Percentiles rank a stretch among this genome's conserved stretches.
Evolutionary conservation across 2,797 vertebrate genomes (phyloP).

Genomic region (Heteromormyrus szaboi): DNA sequence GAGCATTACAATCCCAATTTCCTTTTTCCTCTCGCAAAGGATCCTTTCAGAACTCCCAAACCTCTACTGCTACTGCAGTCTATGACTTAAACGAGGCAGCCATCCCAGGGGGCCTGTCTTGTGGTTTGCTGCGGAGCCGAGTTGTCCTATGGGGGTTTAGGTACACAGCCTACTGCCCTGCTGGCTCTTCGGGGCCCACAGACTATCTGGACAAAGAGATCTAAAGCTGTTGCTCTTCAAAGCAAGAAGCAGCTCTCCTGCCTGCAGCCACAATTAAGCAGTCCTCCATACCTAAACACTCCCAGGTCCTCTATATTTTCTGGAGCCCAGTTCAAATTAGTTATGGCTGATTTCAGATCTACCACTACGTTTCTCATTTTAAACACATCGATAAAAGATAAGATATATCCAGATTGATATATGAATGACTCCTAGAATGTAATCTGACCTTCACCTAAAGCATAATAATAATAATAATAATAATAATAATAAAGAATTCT

Average conservation of each 20-base stretch:
- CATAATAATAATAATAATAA: neutral
- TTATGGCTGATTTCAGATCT: conserved; percentile 24
- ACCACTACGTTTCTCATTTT: conserved; percentile 29
- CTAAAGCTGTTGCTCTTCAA: conserved; percentile 47
- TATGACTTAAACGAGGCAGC: neutral
- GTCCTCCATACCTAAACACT: conserved; percentile 45
- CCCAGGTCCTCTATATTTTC: conserved; percentile 36
- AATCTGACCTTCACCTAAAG: neutral
- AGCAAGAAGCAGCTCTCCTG: conserved; percentile 39
- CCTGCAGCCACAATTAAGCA: conserved; percentile 51
- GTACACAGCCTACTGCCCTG: neutral
- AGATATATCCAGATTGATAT: neutral
- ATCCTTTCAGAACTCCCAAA: neutral
- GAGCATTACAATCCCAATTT: neutral
- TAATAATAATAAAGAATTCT: neutral
- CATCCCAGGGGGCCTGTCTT: neutral
- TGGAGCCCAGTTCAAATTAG: conserved; percentile 31
- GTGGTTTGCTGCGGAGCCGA: neutral
- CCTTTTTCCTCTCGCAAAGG: neutral
- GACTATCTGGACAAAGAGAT: conserved; percentile 54
- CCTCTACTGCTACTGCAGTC: neutral
- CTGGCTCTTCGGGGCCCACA: conserved; percentile 28
- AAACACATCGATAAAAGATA: neutral
- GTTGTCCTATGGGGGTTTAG: neutral
- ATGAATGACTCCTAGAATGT: neutral